Evolutionary conservation across 2,888 invertebrate genomes (phyloP).

Genomic region (Sialis fuliginosa): DNA sequence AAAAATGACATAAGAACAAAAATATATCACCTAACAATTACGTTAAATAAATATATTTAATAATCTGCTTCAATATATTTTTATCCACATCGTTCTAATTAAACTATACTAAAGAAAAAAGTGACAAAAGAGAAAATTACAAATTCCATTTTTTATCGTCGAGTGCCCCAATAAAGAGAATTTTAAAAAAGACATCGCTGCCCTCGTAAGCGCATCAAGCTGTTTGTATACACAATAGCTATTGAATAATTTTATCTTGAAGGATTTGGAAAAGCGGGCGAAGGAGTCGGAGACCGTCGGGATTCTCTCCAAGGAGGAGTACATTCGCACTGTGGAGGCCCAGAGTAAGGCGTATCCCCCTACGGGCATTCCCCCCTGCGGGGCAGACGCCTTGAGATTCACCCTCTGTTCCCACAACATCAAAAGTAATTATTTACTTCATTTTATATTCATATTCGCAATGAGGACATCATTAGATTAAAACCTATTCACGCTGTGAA

Average conservation of each 20-base stretch:
- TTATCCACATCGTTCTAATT: background rate
- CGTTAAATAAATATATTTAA: background rate
- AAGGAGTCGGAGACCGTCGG: slow-evolving; percentile 16
- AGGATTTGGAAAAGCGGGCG: slow-evolving; percentile 18
- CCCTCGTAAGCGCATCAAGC: no score
- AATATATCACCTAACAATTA: no score
- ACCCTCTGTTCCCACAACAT: slow-evolving; percentile 32
- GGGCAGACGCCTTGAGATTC: slow-evolving; percentile 81
- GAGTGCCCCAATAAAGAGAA: no score
- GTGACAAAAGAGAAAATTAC: no score
- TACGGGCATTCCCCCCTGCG: slow-evolving; percentile 92
- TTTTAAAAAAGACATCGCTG: no score
- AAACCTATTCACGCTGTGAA: no score
- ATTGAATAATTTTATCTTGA: slow-evolving; percentile 3
- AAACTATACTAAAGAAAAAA: background rate
- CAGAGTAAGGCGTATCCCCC: slow-evolving; percentile 38
- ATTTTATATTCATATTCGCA: slow-evolving; percentile 43
- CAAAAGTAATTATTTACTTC: slow-evolving; percentile 24
- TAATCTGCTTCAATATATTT: background rate
- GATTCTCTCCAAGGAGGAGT: slow-evolving; percentile 19
- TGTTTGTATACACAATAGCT: background rate
- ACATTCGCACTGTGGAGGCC: slow-evolving; percentile 25
- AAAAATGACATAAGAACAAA: no score
- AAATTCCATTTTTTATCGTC: no score
- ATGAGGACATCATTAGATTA: no score